A percentile compares a stretch with the other conserved stretches of the same genome.
phyloP scores from a whole-genome alignment of 2,113 vertebrate genomes.

The Podilymbus podiceps region DNA sequence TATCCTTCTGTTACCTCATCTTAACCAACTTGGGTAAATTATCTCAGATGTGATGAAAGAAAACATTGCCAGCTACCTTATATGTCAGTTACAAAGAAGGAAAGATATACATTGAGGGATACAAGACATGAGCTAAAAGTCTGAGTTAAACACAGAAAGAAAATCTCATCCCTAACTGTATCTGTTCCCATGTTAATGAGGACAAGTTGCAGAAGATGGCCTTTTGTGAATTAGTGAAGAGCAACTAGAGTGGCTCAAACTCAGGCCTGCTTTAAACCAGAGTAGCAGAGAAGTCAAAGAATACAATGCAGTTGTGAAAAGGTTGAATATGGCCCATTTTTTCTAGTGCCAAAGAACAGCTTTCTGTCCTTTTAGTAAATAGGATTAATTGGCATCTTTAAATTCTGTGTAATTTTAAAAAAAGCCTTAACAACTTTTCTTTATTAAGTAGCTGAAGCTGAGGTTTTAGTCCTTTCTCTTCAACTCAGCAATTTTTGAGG shows the following conservation, averaged over 20 bases:
- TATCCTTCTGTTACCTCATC: neutral
- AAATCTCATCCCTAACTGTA: neutral
- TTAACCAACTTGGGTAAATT: neutral
- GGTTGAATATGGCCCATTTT: neutral
- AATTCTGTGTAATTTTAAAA: neutral
- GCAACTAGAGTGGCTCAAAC: neutral
- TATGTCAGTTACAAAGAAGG: neutral
- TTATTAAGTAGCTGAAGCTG: constrained; percentile 20
- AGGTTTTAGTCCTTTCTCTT: constrained; percentile 42
- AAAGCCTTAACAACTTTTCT: neutral
- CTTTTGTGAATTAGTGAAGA: neutral
- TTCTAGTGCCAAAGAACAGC: neutral
- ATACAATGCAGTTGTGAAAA: neutral
- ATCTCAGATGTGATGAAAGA: neutral
- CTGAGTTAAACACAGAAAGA: neutral
- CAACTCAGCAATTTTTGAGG: constrained; percentile 28
- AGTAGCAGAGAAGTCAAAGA: neutral
- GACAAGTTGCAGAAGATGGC: neutral
- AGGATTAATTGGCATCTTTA: constrained; percentile 35
- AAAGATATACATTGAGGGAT: neutral
- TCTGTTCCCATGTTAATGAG: neutral
- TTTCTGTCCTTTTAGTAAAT: neutral
- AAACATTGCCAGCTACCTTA: neutral
- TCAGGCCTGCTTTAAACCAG: neutral
- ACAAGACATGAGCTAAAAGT: neutral